Base-by-base conservation (phyloP, 64 coral and sea anemone genomes). In the Montipora sp. region DNA sequence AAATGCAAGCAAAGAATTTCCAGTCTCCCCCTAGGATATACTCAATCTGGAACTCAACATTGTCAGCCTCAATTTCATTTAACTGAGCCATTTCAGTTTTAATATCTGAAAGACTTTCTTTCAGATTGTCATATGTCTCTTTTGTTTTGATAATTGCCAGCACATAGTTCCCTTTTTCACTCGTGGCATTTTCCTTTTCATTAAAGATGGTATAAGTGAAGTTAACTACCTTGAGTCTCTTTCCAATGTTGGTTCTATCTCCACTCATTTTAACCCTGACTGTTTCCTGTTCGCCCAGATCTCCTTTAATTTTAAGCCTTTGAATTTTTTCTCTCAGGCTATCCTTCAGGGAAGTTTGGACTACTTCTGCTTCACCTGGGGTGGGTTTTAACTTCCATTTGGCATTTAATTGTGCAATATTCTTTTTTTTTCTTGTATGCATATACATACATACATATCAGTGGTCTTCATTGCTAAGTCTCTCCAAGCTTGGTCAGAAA, bases 71-170 rank as follows among this genome's bases (percentile, higher is more conserved):
- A 24, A 83, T 27, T 15, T 92, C 51, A 20, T 53, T 55, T 55
- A 90, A 14, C 0, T 80, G 13, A 49, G 7, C 9, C 89, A 90
- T 79, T 80, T 90, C 89, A 9, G 27, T 27, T 27, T 27, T 27
- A 27, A 51, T 80, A 75, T 92, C 90, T 50, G 9, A 5, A 48
- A 92, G 69, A 49, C 80, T 83, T 48, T 47, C 44, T 45, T 77
- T 77, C 14, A 78, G 14, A 50, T 78, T 89, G 61, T 61, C 83
- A 87, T 87, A 87, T 1, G 16, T 73, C 9, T 48, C 61, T 3
- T 8, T 85, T 18, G 65, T 73, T 48, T 87, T 87, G 4, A 87
- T 18, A 18, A 87, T 68, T 6, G 83, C 83, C 7, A 87, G 16
- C 0, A 87, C 44, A 73, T 87, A 73, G 12, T 87, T 87, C 3